Conservation (phyloP, 1,140 invertebrate species). For the Panagrolaimus sp. region DNA sequence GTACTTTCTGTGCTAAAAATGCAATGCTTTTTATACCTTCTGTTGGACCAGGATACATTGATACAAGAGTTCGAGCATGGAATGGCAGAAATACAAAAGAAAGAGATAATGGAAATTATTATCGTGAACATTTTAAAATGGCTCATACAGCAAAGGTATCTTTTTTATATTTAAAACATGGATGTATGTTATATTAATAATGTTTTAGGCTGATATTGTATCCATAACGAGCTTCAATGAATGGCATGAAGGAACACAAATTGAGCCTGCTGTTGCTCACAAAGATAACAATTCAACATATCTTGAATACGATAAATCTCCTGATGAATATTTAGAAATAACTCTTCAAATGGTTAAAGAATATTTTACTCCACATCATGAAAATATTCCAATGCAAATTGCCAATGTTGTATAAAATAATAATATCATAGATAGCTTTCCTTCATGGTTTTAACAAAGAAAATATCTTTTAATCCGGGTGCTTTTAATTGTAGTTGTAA, state of each 20-base stretch:
- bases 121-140: constrained; percentile 57
- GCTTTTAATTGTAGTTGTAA: too few relatives aligned
- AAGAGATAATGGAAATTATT: constrained; percentile 61
- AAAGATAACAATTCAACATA: constrained; percentile 26
- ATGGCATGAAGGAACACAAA: constrained; percentile 64
- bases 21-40: constrained; percentile 61
- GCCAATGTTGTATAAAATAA: constrained; percentile 32
- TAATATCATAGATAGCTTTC: too few relatives aligned
- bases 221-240: constrained; percentile 64
- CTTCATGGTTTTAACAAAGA: too few relatives aligned
- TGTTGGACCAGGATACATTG: constrained; percentile 62
- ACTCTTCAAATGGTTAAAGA: constrained; percentile 49
- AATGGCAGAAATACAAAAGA: constrained; percentile 59
- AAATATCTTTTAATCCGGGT: too few relatives aligned
- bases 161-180: neutral
- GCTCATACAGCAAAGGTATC: constrained; percentile 54
- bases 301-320: constrained; percentile 34
- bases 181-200: too few relatives aligned
- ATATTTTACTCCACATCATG: constrained; percentile 48
- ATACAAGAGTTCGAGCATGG: constrained; percentile 62
- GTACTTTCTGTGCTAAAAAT: constrained; percentile 54
- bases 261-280: constrained; percentile 60
- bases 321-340: constrained; percentile 43
- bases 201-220: constrained; percentile 55
- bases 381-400: constrained; percentile 36